Percentiles rank a stretch among this genome's conserved stretches.
Conservation (phyloP, 2,888 invertebrate genomes). For the Yponomeuta sedellus region DNA sequence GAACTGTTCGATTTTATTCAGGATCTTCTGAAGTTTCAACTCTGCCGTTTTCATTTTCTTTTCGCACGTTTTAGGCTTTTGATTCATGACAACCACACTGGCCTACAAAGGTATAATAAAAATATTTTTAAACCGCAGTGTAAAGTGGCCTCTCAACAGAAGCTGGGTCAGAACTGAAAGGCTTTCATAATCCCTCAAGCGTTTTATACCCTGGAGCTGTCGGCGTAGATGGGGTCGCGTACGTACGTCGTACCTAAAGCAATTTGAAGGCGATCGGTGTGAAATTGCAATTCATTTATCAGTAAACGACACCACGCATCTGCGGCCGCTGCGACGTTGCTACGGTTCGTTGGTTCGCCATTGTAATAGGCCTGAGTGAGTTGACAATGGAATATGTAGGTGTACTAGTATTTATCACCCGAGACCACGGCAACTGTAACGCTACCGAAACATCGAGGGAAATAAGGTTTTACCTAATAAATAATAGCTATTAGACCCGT, state of each 20-base stretch:
- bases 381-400: too few species aligned
- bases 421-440: too few species aligned
- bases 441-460: too few species aligned
- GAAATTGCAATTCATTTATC: constrained; percentile 75
- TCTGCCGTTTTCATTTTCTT: constrained; percentile 58
- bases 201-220: constrained; percentile 38
- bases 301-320: constrained; percentile 53
- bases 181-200: constrained; percentile 22
- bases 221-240: background rate
- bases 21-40: constrained; percentile 50
- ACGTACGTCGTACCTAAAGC: too few species aligned
- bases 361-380: background rate
- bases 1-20: constrained; percentile 48
- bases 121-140: background rate
- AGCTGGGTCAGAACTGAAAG: constrained; percentile 29
- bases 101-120: background rate
- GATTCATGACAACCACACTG: constrained; percentile 35
- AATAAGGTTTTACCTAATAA: too few species aligned
- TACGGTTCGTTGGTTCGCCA: constrained; percentile 10
- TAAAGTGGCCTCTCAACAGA: background rate
- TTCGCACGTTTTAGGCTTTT: constrained; percentile 41
- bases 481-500: too few species aligned
- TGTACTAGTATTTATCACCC: too few species aligned
- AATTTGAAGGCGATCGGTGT: constrained; percentile 52
- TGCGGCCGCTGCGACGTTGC: constrained; percentile 41